Percentiles rank a stretch among this genome's conserved stretches.
Conservation (phyloP, 2,797 vertebrate genomes). For the Urosaurus nigricauda region DNA sequence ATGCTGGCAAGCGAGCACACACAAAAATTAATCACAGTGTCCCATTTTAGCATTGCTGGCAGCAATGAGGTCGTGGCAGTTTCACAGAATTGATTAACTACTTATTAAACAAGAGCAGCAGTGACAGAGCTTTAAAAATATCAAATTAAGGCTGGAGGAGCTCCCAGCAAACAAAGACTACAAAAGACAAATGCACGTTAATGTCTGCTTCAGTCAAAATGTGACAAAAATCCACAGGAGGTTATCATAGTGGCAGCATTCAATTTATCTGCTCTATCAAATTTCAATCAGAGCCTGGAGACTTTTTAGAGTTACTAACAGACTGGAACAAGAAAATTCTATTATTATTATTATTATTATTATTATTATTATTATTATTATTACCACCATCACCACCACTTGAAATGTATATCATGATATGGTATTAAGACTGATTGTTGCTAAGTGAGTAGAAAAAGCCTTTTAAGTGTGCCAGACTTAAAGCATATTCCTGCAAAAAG, state of each 20-base stretch:
- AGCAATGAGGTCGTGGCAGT: constrained; percentile 49
- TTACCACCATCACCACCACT: accelerated
- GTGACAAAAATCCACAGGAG: constrained; percentile 13
- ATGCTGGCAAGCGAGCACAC: constrained; percentile 40
- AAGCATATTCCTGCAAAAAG: neutral
- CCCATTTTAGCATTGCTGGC: constrained; percentile 56
- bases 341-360: neutral
- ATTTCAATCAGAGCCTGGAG: neutral
- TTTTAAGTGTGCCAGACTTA: too few relatives aligned
- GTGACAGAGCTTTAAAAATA: constrained; percentile 66
- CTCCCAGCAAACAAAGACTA: constrained; percentile 46
- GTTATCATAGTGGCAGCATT: constrained; percentile 18
- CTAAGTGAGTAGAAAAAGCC: too few relatives aligned
- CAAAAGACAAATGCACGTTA: constrained; percentile 53
- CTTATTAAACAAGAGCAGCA: constrained; percentile 71
- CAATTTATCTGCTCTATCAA: constrained; percentile 9
- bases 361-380: neutral
- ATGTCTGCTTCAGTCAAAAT: constrained; percentile 40
- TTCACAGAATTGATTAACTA: constrained; percentile 65
- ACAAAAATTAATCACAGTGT: constrained; percentile 62
- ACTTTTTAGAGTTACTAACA: neutral
- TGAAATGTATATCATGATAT: neutral
- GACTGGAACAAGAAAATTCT: neutral
- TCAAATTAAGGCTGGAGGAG: constrained; percentile 64
- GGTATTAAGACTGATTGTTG: too few relatives aligned